A percentile compares a stretch with the other conserved stretches of the same genome.
Evolutionary conservation across 2,113 vertebrate genomes (phyloP).

Genomic region (Paracanthobrama guichenoti): DNA sequence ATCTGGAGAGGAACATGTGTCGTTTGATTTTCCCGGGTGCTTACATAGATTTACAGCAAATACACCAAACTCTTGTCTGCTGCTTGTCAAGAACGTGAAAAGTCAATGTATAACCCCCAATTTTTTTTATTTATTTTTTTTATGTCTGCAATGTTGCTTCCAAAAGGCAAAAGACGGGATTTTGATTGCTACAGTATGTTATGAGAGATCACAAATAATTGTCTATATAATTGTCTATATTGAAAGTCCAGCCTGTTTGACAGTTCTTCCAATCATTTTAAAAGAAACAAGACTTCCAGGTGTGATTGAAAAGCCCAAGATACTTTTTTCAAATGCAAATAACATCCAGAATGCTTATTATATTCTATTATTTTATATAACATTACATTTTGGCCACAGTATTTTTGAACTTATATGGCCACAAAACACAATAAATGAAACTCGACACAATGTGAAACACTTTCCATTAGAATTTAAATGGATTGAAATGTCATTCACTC

Average conservation of each 20-base stretch:
- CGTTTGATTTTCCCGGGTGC: constrained; percentile 5
- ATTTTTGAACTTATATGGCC: neutral
- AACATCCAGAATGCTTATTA: neutral
- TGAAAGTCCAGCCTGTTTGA: neutral
- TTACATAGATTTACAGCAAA: too few species aligned
- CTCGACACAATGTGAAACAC: neutral
- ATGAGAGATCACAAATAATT: neutral
- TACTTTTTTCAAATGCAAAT: neutral
- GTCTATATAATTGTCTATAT: neutral
- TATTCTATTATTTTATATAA: too few species aligned
- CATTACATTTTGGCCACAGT: too few species aligned
- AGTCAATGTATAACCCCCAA: neutral
- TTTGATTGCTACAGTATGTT: neutral
- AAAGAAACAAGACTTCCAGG: neutral
- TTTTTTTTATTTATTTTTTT: too few species aligned
- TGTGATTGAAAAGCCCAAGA: constrained; percentile 1
- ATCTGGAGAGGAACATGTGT: neutral
- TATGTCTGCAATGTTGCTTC: neutral
- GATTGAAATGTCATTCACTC: constrained; percentile 15
- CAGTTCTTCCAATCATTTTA: neutral
- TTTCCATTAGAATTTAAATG: neutral
- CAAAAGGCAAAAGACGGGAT: neutral
- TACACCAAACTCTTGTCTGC: neutral
- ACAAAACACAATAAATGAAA: constrained; percentile 25
- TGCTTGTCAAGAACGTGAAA: neutral